A percentile compares a stretch with the other conserved stretches of the same genome.
These are phyloP conservation scores for Heterodera schachtii DNA, from an alignment of 1,140 invertebrate genomes.

Conservation along the genomic window DNA sequence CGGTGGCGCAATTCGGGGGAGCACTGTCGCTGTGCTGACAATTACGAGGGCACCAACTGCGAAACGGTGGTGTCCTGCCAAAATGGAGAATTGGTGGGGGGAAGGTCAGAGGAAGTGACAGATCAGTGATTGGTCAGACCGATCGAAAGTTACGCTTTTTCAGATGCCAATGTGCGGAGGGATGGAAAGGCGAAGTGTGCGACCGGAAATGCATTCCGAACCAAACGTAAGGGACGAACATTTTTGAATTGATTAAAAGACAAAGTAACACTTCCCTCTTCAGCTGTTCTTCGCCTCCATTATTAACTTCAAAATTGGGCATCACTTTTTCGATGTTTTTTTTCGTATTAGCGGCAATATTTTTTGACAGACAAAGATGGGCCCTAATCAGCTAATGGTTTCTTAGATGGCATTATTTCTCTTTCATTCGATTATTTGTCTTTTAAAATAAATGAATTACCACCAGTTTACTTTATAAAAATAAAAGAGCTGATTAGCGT, in stretches of 20 bases:
- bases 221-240: slow-evolving; percentile 45
- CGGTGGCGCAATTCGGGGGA: slow-evolving; percentile 47
- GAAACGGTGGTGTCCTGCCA: slow-evolving; percentile 43
- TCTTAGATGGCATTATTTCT: not conserved
- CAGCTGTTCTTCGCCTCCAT: not conserved
- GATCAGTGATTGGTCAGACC: not conserved
- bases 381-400: not conserved
- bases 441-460: too few relatives aligned
- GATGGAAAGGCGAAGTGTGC: slow-evolving; percentile 52
- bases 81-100: slow-evolving; percentile 47
- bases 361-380: not conserved
- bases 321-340: not conserved
- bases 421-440: too few relatives aligned
- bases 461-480: too few relatives aligned
- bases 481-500: too few relatives aligned
- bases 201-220: slow-evolving; percentile 53
- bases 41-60: slow-evolving; percentile 50
- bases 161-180: slow-evolving; percentile 52
- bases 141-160: not conserved
- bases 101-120: slow-evolving; percentile 14
- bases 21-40: slow-evolving; percentile 44
- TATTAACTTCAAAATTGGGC: not conserved
- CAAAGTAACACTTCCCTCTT: not conserved
- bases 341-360: not conserved
- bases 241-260: too few relatives aligned